Evolutionary conservation across 2,797 vertebrate genomes (phyloP).

Genomic region (Pithecia hirsuta): DNA sequence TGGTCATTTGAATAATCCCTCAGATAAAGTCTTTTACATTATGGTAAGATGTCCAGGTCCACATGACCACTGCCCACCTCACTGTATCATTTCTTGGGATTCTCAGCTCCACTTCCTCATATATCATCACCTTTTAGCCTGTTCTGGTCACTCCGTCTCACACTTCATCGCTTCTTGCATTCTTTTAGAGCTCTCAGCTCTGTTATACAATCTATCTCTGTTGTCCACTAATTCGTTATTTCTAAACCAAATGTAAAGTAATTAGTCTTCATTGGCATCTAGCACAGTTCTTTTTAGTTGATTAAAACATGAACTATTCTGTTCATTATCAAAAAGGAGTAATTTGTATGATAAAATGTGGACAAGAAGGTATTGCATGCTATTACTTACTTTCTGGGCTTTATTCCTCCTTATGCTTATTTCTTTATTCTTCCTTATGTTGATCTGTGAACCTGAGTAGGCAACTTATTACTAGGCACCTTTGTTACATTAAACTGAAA

Average conservation of each 20-base stretch:
- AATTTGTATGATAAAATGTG: not conserved
- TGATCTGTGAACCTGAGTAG: not conserved
- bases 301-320: not conserved
- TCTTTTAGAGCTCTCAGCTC: conserved; percentile 37
- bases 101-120: not conserved
- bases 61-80: not conserved
- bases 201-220: not conserved
- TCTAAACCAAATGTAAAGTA: conserved; percentile 22
- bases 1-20: not conserved
- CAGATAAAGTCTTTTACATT: not conserved
- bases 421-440: not conserved
- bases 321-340: not conserved
- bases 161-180: conserved; percentile 25
- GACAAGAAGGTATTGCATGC: not conserved
- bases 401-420: not conserved
- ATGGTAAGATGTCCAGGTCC: not conserved
- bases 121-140: not conserved
- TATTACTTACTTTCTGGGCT: not conserved
- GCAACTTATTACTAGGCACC: not conserved
- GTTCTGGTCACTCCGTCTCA: not conserved
- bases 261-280: not conserved
- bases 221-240: conserved; percentile 44
- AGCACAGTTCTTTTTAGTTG: not conserved
- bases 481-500: not conserved
- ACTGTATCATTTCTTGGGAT: not conserved